Evolutionary conservation across 2,797 vertebrate genomes (phyloP), one percentile per base, ranked within the genome.

Genomic region (Oceanodroma leucorhoa): DNA sequence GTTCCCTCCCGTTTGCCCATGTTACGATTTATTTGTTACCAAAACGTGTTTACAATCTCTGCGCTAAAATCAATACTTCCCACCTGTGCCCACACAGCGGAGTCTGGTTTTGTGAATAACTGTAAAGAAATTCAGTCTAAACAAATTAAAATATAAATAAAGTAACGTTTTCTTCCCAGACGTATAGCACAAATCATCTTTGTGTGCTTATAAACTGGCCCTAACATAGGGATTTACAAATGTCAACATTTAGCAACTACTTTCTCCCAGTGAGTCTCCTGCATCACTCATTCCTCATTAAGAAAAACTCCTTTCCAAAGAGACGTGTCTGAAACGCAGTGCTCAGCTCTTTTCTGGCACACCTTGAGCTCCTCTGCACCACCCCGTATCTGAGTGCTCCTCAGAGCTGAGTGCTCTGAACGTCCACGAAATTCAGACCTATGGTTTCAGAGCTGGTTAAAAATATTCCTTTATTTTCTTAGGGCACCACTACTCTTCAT

Each of bases 291-390:
- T 16, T 73, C 45, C 66, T 34, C 27, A 19, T 38, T 27, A 41
- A 51, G 64, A 67, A 64, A 40, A 66, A 4, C 5, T 46, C 30
- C 30, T 46, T 83, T 43, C 79, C 64, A 19, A 57, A 24, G 20
- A 6, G 20, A 27, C 3, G 23, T 3, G 4, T 5, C 62, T 46
- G 57, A 54, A 75, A 18, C 2, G 1, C 10, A 11, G 16, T 0
- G 3, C 23, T 48, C 36, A 6, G 40, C n/a, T 23, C 6, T 8
- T 64, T 83, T 12, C 51, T 65, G 57, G 32, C 22, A n/a, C 17
- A 4, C 24, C 72, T 30, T 27, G 34, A 64, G 76, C 27, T 69
- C 45, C 32, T 50, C 80, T 53, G 19, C 40, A 17, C 32, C 51
- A 50, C 18, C 50, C n/a, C 0, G 0, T 12, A 11, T 22, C 46